Evolutionary conservation across 1,140 invertebrate genomes (phyloP), one percentile per base, ranked within the genome.

Genomic region (Eupristina koningsbergeri): DNA sequence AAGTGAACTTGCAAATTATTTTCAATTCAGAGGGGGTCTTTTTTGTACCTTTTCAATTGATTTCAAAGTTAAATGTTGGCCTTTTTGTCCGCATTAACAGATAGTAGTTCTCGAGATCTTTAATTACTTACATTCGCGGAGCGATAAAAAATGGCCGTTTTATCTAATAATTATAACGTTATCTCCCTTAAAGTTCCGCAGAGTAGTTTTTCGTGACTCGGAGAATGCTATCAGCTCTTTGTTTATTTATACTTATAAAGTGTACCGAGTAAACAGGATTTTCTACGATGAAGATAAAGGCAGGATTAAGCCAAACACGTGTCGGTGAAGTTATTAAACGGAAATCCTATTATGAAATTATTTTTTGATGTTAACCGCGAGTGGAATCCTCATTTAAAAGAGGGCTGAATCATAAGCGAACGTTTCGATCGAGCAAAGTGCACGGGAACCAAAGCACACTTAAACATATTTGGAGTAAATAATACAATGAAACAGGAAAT

Each of bases 401-500:
- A 58, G 13, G 22, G 0, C 22, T 58, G 26, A 58, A 58, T 26
- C 26, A 58, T 26, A 58, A 58, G 26, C 53, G 9, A 26, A 26
- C 19, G 9, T 58, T 58, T 58, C 26, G 26, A 58, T 39, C 76
- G 61, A 64, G 76, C 50, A 34, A 34, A 29, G 13, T 31, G 47
- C 31, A 26, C 6, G 3, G n/a, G 31, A 39, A 15, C 31, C 29
- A 45, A 9, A 80, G 36, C 15, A 17, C 41, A 29, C 22, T 0
- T 39, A 34, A 81, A 81, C 29, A 36, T 76, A 76, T 82, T 82
- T 75, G 47, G 36, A 47, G 36, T 63, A 75, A 82, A 76, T 82
- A 82, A 75, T 53, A 76, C 67, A 67, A 82, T 67, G 61, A 76
- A 67, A 82, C 58, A 64, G 45, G 73, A 73, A 81, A 73, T 50